Percentiles rank a stretch among this genome's conserved stretches.
phyloP scores from a whole-genome alignment of 2,888 invertebrate genomes.

The Pandemis corylana region DNA sequence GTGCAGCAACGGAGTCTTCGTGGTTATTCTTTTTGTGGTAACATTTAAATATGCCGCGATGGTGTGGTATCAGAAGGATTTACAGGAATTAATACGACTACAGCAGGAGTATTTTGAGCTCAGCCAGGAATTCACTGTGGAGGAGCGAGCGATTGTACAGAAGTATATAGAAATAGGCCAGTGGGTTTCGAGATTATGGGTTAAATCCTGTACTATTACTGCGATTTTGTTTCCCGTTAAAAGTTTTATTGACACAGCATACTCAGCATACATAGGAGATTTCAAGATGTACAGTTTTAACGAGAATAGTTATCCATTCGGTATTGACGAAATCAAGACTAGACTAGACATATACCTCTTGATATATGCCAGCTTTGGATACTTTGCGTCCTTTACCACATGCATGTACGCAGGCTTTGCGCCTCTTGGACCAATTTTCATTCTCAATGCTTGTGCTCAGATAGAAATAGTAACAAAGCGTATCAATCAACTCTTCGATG shows the following conservation, averaged over 20 bases:
- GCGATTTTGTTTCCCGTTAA: background rate
- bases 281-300: background rate
- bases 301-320: background rate
- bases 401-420: background rate
- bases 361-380: background rate
- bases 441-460: background rate
- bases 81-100: background rate
- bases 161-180: background rate
- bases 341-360: background rate
- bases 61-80: background rate
- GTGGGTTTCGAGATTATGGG: background rate
- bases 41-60: conserved; percentile 1
- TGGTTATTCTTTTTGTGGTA: background rate
- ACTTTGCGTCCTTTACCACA: background rate
- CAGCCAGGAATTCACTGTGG: background rate
- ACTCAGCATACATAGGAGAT: background rate
- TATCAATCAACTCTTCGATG: background rate
- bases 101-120: background rate
- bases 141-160: background rate
- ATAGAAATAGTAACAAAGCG: background rate
- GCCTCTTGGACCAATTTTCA: conserved; percentile 5
- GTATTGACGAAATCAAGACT: background rate
- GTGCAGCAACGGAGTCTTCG: background rate
- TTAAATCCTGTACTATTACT: background rate
- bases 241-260: background rate